Evolutionary conservation across 2,113 vertebrate genomes (phyloP).

Genomic region (Panthera tigris): DNA sequence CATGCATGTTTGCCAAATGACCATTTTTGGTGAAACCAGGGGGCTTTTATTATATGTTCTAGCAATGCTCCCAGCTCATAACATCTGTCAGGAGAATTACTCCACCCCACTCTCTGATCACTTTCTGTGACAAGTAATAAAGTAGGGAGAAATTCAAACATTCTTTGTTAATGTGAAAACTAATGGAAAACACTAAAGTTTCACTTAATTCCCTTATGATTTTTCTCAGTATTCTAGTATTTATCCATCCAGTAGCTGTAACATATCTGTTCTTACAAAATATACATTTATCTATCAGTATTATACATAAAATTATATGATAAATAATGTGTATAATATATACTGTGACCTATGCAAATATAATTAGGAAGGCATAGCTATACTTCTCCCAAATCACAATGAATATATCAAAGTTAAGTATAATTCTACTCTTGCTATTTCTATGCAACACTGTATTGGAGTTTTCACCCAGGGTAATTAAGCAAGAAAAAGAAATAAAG

Average conservation of each 20-base stretch:
- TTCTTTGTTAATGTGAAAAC: not conserved
- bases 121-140: slow-evolving; percentile 14
- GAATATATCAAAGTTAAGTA: not conserved
- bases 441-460: not conserved
- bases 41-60: not conserved
- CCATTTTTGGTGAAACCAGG: not conserved
- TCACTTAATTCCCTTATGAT: not conserved
- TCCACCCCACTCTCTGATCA: not conserved
- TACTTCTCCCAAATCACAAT: not conserved
- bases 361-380: not conserved
- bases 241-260: not conserved
- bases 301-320: not conserved
- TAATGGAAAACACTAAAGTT: not conserved
- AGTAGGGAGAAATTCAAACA: not conserved
- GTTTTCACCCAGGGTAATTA: not conserved
- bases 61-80: not conserved
- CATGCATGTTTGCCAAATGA: not conserved
- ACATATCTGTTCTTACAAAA: not conserved
- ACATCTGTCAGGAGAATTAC: not conserved
- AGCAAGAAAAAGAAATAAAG: not conserved
- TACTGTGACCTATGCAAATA: not conserved
- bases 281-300: not conserved
- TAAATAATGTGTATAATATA: not conserved
- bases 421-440: not conserved
- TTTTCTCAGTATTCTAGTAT: not conserved